Evolutionary conservation across 2,888 invertebrate genomes (phyloP).

Genomic region (Dolichomitus sp.): DNA sequence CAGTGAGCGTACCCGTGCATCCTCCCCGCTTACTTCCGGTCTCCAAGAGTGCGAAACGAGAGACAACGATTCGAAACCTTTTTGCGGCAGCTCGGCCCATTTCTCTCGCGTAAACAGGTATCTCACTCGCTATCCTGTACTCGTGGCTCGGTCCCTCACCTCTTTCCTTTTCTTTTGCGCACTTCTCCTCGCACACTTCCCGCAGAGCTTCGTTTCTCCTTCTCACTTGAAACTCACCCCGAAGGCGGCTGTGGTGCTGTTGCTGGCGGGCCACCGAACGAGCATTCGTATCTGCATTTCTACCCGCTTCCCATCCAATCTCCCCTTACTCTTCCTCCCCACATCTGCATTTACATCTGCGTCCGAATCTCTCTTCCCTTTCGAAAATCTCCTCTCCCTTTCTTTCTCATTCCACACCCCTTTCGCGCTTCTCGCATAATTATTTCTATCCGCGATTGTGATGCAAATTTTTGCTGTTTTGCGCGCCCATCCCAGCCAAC

Average conservation of each 20-base stretch:
- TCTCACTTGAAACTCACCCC: conserved; percentile 27
- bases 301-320: conserved; percentile 74
- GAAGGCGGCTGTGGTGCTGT: conserved; percentile 28
- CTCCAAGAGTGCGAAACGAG: conserved; percentile 22
- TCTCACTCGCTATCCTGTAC: conserved; percentile 54
- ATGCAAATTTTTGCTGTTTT: conserved; percentile 85
- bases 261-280: conserved; percentile 50
- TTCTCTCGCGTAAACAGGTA: conserved; percentile 70
- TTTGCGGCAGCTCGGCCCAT: conserved; percentile 49
- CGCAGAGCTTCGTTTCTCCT: conserved; percentile 56
- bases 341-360: conserved; percentile 77
- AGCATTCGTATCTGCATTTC: conserved; percentile 78
- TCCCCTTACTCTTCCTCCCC: conserved; percentile 58
- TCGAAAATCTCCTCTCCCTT: conserved; percentile 61
- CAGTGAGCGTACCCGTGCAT: background rate
- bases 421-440: conserved; percentile 83
- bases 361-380: conserved; percentile 66
- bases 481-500: conserved; percentile 67
- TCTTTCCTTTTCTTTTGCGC: conserved; percentile 58
- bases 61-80: conserved; percentile 60
- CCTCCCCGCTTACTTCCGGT: conserved; percentile 22
- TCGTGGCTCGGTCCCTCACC: conserved; percentile 43
- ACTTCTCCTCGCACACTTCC: conserved; percentile 55
- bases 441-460: conserved; percentile 85
- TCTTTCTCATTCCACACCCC: conserved; percentile 64